phyloP scores from a whole-genome alignment of 2,888 invertebrate species.

The Pristionchus japonicus region DNA sequence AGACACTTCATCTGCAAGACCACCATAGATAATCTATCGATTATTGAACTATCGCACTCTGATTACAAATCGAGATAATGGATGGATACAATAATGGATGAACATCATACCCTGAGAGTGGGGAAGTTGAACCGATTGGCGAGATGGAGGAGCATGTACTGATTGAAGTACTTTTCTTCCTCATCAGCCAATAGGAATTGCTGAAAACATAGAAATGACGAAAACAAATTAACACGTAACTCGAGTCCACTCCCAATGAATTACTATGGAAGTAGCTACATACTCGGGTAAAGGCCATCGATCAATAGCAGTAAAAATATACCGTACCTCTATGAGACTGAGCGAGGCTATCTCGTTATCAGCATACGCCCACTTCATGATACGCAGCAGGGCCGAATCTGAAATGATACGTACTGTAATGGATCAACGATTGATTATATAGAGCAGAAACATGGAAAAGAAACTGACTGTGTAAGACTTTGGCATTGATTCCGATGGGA shows the following conservation, averaged over 20 bases:
- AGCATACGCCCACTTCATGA: slow-evolving; percentile 5
- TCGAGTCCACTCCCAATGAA: no score
- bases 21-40: not conserved
- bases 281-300: no score
- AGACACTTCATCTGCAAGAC: not conserved
- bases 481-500: not conserved
- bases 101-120: not conserved
- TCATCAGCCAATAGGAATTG: not conserved
- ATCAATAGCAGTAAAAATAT: not conserved
- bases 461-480: no score
- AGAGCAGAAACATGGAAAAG: no score
- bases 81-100: not conserved
- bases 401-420: not conserved
- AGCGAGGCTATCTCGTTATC: not conserved
- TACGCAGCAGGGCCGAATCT: not conserved
- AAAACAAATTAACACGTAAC: not conserved
- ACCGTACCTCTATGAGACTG: slow-evolving; percentile 21
- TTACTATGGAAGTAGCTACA: no score
- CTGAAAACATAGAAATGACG: no score
- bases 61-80: not conserved
- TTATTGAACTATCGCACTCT: not conserved
- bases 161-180: not conserved
- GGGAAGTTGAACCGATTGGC: slow-evolving; percentile 36
- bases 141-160: slow-evolving; percentile 27
- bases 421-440: no score